Conservation (phyloP, 2,113 vertebrate species). For the Etia nguti region DNA sequence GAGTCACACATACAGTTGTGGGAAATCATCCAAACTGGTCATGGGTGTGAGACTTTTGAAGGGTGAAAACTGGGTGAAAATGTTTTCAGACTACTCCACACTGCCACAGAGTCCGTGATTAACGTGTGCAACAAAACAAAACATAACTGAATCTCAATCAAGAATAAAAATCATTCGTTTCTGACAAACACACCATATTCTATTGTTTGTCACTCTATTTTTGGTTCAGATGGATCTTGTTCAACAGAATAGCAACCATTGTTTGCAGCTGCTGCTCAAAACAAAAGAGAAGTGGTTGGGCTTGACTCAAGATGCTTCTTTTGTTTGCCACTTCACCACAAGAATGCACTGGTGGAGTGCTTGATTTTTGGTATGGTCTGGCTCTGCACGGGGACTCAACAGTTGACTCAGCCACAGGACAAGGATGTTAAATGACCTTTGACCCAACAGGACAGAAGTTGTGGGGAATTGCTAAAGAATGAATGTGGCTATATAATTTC, state of each 20-base stretch:
- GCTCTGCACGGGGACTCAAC: neutral
- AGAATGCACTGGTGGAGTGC: neutral
- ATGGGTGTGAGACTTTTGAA: neutral
- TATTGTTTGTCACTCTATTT: neutral
- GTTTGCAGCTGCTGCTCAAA: neutral
- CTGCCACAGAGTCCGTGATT: neutral
- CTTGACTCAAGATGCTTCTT: conserved; percentile 16
- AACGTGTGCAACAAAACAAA: neutral
- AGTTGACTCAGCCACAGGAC: neutral
- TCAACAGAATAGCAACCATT: conserved; percentile 3
- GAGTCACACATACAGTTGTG: conserved; percentile 26
- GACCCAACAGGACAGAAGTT: neutral
- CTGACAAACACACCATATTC: neutral
- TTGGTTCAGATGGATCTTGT: neutral
- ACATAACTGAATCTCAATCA: neutral
- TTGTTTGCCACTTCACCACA: conserved; percentile 10
- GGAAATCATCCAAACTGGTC: conserved; percentile 11
- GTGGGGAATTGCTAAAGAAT: neutral
- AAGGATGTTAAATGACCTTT: neutral
- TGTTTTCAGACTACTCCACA: neutral
- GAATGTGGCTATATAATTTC: neutral
- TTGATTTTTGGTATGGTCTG: neutral
- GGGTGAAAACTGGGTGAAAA: conserved; percentile 15
- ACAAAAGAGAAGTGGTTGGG: conserved; percentile 8
- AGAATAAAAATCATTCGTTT: neutral